phyloP scores from a whole-genome alignment of 1,140 invertebrate genomes.

The Panonychus citri region DNA sequence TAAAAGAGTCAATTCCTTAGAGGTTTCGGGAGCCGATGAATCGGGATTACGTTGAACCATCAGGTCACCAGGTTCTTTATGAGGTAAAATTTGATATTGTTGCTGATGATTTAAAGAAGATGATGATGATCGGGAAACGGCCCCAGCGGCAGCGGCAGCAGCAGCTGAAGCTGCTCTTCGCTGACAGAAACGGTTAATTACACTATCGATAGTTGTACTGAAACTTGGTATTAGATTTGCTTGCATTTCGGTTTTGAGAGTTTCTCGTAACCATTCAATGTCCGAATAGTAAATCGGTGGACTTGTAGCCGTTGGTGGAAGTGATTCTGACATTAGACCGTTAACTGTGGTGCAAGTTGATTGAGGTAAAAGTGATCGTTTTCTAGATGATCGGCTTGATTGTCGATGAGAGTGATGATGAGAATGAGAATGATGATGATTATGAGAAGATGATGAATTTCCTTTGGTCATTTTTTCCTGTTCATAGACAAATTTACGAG shows the following conservation, averaged over 20 bases:
- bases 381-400: neutral
- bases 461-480: conserved; percentile 30
- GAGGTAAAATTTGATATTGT: neutral
- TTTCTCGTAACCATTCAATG: conserved; percentile 60
- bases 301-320: neutral
- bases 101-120: neutral
- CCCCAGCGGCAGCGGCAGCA: no score
- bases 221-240: conserved; percentile 40
- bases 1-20: conserved; percentile 9
- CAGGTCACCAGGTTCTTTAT: neutral
- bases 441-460: neutral
- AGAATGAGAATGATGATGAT: conserved; percentile 1
- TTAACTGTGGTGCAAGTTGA: neutral
- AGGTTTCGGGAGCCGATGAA: conserved; percentile 1
- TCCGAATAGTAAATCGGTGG: conserved; percentile 29
- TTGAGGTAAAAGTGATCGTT: neutral
- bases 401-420: neutral
- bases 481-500: conserved; percentile 23
- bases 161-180: conserved; percentile 21
- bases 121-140: neutral
- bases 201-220: conserved; percentile 45
- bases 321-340: conserved; percentile 3
- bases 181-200: conserved; percentile 57
- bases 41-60: no score
- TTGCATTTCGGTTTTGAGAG: conserved; percentile 66